A percentile compares a stretch with the other conserved stretches of the same genome.
These are phyloP conservation scores for Graphium colonna DNA, from an alignment of 2,888 invertebrate species.

Conservation along the genomic window DNA sequence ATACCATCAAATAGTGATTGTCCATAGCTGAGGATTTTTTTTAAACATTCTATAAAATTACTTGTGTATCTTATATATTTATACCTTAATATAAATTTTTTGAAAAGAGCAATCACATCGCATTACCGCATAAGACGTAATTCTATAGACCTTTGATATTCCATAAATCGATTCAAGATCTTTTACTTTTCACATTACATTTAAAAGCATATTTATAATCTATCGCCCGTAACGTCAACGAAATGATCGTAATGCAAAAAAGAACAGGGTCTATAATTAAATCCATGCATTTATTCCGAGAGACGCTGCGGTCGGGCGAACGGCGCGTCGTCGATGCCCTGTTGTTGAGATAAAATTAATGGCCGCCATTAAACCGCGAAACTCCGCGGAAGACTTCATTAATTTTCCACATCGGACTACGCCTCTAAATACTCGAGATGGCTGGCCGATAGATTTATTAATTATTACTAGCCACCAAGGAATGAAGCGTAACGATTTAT, in stretches of 20 bases:
- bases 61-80: too few relatives aligned
- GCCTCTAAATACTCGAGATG: slow-evolving; percentile 66
- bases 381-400: slow-evolving; percentile 74
- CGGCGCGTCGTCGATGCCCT: slow-evolving; percentile 42
- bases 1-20: too few relatives aligned
- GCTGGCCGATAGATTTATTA: slow-evolving; percentile 69
- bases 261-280: slow-evolving; percentile 32
- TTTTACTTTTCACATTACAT: too few relatives aligned
- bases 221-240: neutral
- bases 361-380: slow-evolving; percentile 71
- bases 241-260: slow-evolving; percentile 10
- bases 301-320: slow-evolving; percentile 29
- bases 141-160: too few relatives aligned
- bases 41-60: too few relatives aligned
- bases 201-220: neutral
- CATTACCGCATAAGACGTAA: too few relatives aligned
- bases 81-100: too few relatives aligned
- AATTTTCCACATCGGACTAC: slow-evolving; percentile 67
- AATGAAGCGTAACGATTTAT: slow-evolving; percentile 5
- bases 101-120: too few relatives aligned
- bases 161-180: too few relatives aligned
- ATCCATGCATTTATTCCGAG: slow-evolving; percentile 40
- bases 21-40: too few relatives aligned
- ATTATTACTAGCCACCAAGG: slow-evolving; percentile 46
- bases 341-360: slow-evolving; percentile 76